phyloP scores from a whole-genome alignment of 2,797 vertebrate species.

The Chelmon rostratus region DNA sequence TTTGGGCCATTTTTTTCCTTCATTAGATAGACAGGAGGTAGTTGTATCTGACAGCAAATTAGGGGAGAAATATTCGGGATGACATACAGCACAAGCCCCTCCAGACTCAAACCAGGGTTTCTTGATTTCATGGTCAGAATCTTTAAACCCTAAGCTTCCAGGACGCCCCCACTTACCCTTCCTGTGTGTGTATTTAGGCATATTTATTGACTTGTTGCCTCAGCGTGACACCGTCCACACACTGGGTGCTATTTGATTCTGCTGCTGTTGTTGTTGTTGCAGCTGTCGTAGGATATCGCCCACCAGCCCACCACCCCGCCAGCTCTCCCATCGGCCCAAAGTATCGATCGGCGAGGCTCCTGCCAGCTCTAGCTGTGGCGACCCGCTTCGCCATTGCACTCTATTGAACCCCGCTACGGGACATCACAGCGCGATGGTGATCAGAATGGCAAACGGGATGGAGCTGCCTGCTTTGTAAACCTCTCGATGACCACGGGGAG shows the following conservation, averaged over 20 bases:
- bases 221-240: slow-evolving; percentile 54
- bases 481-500: slow-evolving; percentile 21
- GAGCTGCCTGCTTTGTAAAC: slow-evolving; percentile 44
- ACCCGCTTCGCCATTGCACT: slow-evolving; percentile 37
- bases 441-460: slow-evolving; percentile 41
- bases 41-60: neutral
- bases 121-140: slow-evolving; percentile 21
- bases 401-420: slow-evolving; percentile 50
- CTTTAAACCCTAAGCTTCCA: slow-evolving; percentile 6
- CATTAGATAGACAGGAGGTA: too few relatives aligned
- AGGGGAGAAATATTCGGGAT: neutral
- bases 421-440: slow-evolving; percentile 43
- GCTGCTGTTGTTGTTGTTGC: slow-evolving; percentile 56
- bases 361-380: slow-evolving; percentile 43
- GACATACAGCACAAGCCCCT: slow-evolving; percentile 1
- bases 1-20: neutral
- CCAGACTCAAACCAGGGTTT: neutral
- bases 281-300: slow-evolving; percentile 43
- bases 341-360: slow-evolving; percentile 57
- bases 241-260: slow-evolving; percentile 40
- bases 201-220: slow-evolving; percentile 53
- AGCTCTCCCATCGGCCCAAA: slow-evolving; percentile 42
- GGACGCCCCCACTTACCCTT: slow-evolving; percentile 7
- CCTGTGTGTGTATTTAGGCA: slow-evolving; percentile 22
- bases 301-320: slow-evolving; percentile 27